phyloP scores from a whole-genome alignment of 2,797 vertebrate species.

The Microctenopoma steveboyesi region DNA sequence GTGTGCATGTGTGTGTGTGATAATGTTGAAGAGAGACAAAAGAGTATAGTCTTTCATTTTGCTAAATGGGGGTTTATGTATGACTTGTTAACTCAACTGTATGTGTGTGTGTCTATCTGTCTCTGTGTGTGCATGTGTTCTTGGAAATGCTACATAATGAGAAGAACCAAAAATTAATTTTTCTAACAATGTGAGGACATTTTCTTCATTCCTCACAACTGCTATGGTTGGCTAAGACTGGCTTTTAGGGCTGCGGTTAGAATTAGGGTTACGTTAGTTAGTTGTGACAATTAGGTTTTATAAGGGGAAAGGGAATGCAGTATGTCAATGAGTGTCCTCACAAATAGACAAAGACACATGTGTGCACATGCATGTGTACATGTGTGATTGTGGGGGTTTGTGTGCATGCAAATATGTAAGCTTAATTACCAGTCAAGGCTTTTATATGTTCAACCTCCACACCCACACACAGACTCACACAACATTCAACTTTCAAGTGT shows the following conservation, averaged over 20 bases:
- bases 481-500: constrained; percentile 78
- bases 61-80: constrained; percentile 58
- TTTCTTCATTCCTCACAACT: too few species aligned
- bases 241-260: too few species aligned
- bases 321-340: too few species aligned
- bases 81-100: constrained; percentile 54
- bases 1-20: constrained; percentile 30
- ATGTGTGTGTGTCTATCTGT: constrained; percentile 4
- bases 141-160: background rate
- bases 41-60: constrained; percentile 64
- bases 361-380: background rate
- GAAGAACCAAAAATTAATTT: too few species aligned
- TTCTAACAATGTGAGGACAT: too few species aligned
- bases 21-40: constrained; percentile 48
- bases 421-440: constrained; percentile 82
- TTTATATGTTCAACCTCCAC: constrained; percentile 57
- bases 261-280: too few species aligned
- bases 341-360: background rate
- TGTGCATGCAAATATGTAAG: constrained; percentile 58
- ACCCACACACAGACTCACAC: constrained; percentile 22
- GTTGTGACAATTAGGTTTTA: too few species aligned
- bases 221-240: too few species aligned
- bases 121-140: background rate
- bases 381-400: constrained; percentile 7
- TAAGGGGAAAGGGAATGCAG: too few species aligned